Base-by-base conservation (phyloP, 2,888 invertebrate genomes). In the Periphyllus acericola region DNA sequence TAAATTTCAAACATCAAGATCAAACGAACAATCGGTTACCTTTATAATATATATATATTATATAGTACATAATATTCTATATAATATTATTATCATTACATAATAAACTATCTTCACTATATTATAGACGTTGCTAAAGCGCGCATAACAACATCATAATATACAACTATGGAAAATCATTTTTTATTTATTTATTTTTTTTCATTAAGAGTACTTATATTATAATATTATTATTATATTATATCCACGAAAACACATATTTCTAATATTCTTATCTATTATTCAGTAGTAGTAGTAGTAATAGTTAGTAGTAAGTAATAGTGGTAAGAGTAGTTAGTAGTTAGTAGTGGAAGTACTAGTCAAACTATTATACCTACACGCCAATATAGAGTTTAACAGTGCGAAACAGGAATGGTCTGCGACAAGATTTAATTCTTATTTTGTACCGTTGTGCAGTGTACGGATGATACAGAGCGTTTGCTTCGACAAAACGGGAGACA, bases 1-100 rank as follows among this genome's bases (percentile, higher is more conserved):
- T 74, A 74, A 36, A 83, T 60, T 83, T 83, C 83, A 84, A 84
- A 84, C 84, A 84, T 84, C 84, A 84, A 84, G 40, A 84, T 66
- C 84, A 84, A 84, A 84, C 84, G 40, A 76, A 66, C 84, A 84
- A 83, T 84, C 84, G 25, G 66, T 76, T 76, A 60, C 74, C 60
- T 36, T 75, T 74, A n/a, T 1, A 74, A 17, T 52, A 76, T 46
- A 21, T 29, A 46, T 74, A 74, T 25, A 74, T 19, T 34, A 72
- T 34, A 36, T 32, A 52, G 8, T 80, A 40, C n/a, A n/a, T 80
- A 34, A 55, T 34, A 75, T 9, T 55, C 21, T 80, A 80, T 17
- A 55, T 55, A 52, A 55, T 55, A 52, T 8, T 32, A 32, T 52
- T 68, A 9, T 2, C 52, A 32, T 52, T 68, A 9, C 29, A 52